Percentiles rank a stretch among this genome's conserved stretches.
Evolutionary conservation across 2,888 invertebrate genomes (phyloP).

Genomic region (Rambutsinella grinnellia): DNA sequence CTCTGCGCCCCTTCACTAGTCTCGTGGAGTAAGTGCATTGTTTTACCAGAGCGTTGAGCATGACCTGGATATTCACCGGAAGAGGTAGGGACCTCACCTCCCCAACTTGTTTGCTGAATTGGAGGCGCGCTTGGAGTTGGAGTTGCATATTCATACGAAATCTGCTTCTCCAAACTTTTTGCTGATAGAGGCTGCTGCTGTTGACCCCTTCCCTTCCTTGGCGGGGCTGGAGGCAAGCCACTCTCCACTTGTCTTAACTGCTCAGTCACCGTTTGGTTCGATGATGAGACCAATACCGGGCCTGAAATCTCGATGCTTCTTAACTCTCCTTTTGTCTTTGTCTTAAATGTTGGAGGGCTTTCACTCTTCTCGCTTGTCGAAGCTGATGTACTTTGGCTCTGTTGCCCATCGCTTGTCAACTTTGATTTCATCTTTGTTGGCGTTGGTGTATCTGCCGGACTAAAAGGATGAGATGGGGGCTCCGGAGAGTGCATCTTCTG

Average conservation of each 20-base stretch:
- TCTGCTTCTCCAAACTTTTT: background rate
- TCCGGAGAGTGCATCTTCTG: constrained; percentile 27
- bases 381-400: constrained; percentile 15
- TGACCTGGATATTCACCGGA: background rate
- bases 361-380: constrained; percentile 22
- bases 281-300: constrained; percentile 31
- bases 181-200: constrained; percentile 15
- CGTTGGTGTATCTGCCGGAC: constrained; percentile 8
- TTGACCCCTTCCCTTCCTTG: background rate
- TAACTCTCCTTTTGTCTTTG: constrained; percentile 24
- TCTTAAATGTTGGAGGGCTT: constrained; percentile 23
- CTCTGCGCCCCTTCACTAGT: constrained; percentile 7
- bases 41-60: background rate
- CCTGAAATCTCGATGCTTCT: constrained; percentile 40
- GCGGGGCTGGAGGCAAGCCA: constrained; percentile 2
- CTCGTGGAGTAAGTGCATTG: constrained; percentile 2
- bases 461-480: constrained; percentile 36
- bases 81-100: background rate
- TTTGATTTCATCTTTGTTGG: constrained; percentile 10
- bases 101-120: too few species aligned
- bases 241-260: constrained; percentile 2
- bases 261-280: constrained; percentile 28
- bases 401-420: constrained; percentile 15
- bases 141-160: constrained; percentile 11
- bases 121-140: constrained; percentile 36